Evolutionary conservation across 2,888 invertebrate genomes (phyloP).

Genomic region (Dione juno): DNA sequence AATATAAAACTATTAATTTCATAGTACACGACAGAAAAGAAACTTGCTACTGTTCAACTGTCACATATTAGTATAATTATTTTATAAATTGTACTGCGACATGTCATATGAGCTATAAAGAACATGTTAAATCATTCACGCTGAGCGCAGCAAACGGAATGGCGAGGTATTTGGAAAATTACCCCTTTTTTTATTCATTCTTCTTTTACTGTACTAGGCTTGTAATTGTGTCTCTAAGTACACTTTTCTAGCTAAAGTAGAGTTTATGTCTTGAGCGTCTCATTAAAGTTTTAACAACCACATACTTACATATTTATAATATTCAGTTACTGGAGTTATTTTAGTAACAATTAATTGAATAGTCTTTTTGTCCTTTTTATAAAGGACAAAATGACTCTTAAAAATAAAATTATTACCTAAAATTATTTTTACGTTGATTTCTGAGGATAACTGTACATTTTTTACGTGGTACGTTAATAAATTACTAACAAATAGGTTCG

Average conservation of each 20-base stretch:
- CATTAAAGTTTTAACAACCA: slow-evolving; percentile 32
- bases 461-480: too few species aligned
- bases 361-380: too few species aligned
- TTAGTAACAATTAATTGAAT: not conserved
- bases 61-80: slow-evolving; percentile 28
- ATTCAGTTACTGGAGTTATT: not conserved
- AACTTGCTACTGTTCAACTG: not conserved
- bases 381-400: too few species aligned
- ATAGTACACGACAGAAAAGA: not conserved
- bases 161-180: slow-evolving; percentile 37
- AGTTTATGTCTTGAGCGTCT: slow-evolving; percentile 33
- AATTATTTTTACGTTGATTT: too few species aligned
- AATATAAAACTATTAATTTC: slow-evolving; percentile 4
- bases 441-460: too few species aligned
- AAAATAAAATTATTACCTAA: too few species aligned
- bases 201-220: slow-evolving; percentile 19
- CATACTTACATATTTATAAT: not conserved
- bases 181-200: slow-evolving; percentile 42
- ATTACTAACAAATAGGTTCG: too few species aligned
- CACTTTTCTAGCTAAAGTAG: slow-evolving; percentile 30
- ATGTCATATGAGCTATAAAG: slow-evolving; percentile 22
- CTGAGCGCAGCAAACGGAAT: slow-evolving; percentile 25
- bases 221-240: slow-evolving; percentile 42
- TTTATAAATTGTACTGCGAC: slow-evolving; percentile 12
- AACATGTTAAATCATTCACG: slow-evolving; percentile 38